Base-by-base conservation (phyloP, 2,888 invertebrate species). In the Ophonus ardosiacus region DNA sequence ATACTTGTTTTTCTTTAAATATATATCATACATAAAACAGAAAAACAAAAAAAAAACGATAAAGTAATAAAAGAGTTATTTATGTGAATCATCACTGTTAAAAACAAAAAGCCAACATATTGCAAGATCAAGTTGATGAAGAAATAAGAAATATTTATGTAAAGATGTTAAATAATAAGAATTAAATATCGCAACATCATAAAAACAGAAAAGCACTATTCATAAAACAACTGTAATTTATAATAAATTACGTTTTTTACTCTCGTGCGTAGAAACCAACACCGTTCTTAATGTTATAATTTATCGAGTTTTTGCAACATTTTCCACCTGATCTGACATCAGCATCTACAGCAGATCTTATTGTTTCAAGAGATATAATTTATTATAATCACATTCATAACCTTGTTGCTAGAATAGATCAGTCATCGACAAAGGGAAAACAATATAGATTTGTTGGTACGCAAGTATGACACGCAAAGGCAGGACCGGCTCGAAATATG, bases 241-340 rank as follows among this genome's bases (percentile, higher is more conserved):
- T 57, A 78, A 78, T 57, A 78, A 78, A 78, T 78, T 78, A 78
- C 21, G 17, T 78, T 78, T 78, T 74, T 78, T 78, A 57, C 56
- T 0, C 13, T 15, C 0, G 15, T 56, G 17, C 57, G 57, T 24
- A 17, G 40, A 43, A 43, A 17, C 17, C 24, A 2, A 6, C 21
- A 81, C 65, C 56, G 81, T 74, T 83, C 61, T 38, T 74, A 76
- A 76, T 83, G 83, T 74, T 74, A 83, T 83, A 83, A 83, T 83
- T 74, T 83, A 83, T 59, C 31, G 6, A 61, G 59, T 83, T 83
- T 83, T 83, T 83, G 71, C 59, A 18, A 13, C 31, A 82, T 82
- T 82, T 82, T 82, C 82, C 51, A 82, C 82, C 68, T 82, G 71
- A 82, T 57, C 71, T 82, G 71, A 83, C 83, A 74, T 82, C 71